Evolutionary conservation across 2,888 invertebrate species (phyloP), one percentile per base, ranked within the genome.

Genomic region (Ectemnius lituratus): DNA sequence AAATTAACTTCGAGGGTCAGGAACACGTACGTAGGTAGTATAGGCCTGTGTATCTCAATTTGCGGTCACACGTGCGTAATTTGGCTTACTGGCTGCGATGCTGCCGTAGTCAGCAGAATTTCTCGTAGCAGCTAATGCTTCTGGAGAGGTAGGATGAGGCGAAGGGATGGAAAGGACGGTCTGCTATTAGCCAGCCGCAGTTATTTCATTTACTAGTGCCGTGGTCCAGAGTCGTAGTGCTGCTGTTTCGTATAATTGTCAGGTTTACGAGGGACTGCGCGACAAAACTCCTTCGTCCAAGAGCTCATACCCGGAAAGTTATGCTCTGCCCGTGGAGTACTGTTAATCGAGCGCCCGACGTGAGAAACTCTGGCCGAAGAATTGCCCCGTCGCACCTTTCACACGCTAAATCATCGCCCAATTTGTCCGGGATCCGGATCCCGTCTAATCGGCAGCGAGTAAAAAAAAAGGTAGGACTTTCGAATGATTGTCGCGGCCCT

Each of bases 1-100:
- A 11, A 37, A 37, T 37, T 37, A 6, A 37, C 37, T 37, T 37
- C 3, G 37, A 27, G 37, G 37, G 49, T 20, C 52, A 28, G 16
- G 62, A 16, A 37, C 47, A 69, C 63, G 46, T 16, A 20, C n/a
- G 62, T 65, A 56, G 45, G 18, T 18, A 56, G 58, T 49, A 47
- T 59, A 28, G 46, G 20, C 47, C 47, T 62, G 75, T 74, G 78
- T 76, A 67, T 83, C 84, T 85, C 84, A 85, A 85, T 85, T 85
- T 83, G 85, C 81, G 83, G 77, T 85, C 68, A 75, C 75, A 74
- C 79, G 77, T 80, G 79, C 80, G 81, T 85, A 80, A 80, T 85
- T 85, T 78, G 77, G 78, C 75, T 79, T 81, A 82, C 75, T 62
- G 67, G 62, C 74, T 71, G 58, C 64, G 66, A 52, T 70, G 67